These are phyloP conservation scores for Cephonodes hylas DNA, from an alignment of 2,888 invertebrate genomes.

Conservation along the genomic window DNA sequence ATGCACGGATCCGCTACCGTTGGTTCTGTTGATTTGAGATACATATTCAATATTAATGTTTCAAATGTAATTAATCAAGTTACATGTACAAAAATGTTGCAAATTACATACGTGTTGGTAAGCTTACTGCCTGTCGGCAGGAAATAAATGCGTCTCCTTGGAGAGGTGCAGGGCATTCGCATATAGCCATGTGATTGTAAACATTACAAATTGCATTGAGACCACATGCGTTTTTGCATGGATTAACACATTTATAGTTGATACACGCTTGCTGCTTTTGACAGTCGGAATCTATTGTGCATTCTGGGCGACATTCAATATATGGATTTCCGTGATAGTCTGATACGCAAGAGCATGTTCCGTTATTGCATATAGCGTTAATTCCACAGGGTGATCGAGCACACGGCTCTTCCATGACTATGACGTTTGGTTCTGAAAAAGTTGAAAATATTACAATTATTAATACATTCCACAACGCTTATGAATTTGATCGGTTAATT, in stretches of 20 bases:
- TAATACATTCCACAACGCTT: slow-evolving; percentile 1
- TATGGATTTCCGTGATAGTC: slow-evolving; percentile 85
- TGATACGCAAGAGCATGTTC: slow-evolving; percentile 82
- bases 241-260: slow-evolving; percentile 87
- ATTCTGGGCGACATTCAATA: slow-evolving; percentile 88
- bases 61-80: not conserved
- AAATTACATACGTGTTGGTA: not conserved
- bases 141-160: slow-evolving; percentile 90
- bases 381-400: slow-evolving; percentile 84
- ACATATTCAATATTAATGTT: not conserved
- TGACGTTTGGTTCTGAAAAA: slow-evolving; percentile 54
- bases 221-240: slow-evolving; percentile 87
- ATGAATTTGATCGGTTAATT: too few species aligned
- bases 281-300: slow-evolving; percentile 88
- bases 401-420: slow-evolving; percentile 78
- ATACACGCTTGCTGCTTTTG: slow-evolving; percentile 85
- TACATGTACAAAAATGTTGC: not conserved
- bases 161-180: slow-evolving; percentile 86
- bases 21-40: slow-evolving; percentile 38
- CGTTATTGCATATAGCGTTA: slow-evolving; percentile 81
- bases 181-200: slow-evolving; percentile 88
- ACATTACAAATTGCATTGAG: slow-evolving; percentile 86
- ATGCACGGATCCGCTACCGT: slow-evolving; percentile 80
- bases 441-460: slow-evolving; percentile 7
- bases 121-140: slow-evolving; percentile 80